These are phyloP conservation scores for Caradrina kadenii DNA, from an alignment of 2,888 invertebrate genomes.

Conservation along the genomic window DNA sequence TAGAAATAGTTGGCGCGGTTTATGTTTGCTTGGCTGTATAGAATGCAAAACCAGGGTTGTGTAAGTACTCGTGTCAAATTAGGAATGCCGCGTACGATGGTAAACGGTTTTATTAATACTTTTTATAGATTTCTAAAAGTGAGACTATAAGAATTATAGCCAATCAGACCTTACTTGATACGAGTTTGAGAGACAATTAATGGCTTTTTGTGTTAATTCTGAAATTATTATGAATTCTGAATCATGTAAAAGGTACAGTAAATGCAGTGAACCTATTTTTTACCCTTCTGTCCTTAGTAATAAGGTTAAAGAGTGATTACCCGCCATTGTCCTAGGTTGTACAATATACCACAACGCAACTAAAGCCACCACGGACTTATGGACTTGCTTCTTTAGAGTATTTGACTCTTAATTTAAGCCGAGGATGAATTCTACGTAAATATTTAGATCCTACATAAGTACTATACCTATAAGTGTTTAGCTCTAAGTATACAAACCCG, in stretches of 20 bases:
- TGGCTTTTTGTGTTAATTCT: too few species aligned
- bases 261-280: too few species aligned
- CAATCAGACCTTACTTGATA: background rate
- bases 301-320: too few species aligned
- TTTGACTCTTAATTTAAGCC: too few species aligned
- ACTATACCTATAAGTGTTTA: too few species aligned
- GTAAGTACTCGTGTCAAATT: background rate
- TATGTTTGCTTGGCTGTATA: constrained; percentile 5
- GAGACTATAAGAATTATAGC: background rate
- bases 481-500: constrained; percentile 70
- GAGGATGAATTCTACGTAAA: background rate
- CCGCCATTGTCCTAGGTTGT: too few species aligned
- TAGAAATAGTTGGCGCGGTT: constrained; percentile 17
- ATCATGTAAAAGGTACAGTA: too few species aligned
- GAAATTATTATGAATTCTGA: too few species aligned
- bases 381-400: too few species aligned
- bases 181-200: background rate
- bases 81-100: background rate
- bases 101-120: constrained; percentile 2
- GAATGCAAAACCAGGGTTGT: background rate
- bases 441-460: background rate
- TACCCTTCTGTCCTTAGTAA: too few species aligned
- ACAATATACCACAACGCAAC: too few species aligned
- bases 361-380: too few species aligned
- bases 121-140: background rate